Evolutionary conservation across 2,797 vertebrate genomes (phyloP), one percentile per base, ranked within the genome.

Genomic region (Micromesistius poutassou): DNA sequence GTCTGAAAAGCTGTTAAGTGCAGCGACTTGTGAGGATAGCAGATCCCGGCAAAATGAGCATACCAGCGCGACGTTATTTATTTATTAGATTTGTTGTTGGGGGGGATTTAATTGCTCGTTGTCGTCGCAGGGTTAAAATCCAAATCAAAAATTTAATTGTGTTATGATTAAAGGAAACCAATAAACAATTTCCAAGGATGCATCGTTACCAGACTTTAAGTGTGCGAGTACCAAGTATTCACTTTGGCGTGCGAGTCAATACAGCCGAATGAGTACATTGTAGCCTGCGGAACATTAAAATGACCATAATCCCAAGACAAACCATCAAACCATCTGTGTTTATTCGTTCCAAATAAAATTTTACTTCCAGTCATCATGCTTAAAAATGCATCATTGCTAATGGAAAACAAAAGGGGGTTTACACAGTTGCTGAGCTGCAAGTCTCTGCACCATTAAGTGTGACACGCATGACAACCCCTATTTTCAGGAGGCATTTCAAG

Each of bases 1-100:
- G 79, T 74, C 79, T 84, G 72, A 80, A 78, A 81, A 78, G 81
- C 84, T 83, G 83, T 83, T 82, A 74, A 36, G 80, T 88, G 82
- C 86, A 83, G 2, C 13, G 62, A 19, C 46, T 72, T 31, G 77
- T 30, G 75, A 76, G 78, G 71, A 78, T 40, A 73, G 77, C 14
- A 4, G 79, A 55, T 7, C 55, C 55, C 22, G 36, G 55, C 5
- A 9, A n/a, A 62, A 62, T 25, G 55, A n/a, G 55, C 22, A 62
- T 7, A 62, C 55, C n/a, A 25, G 9, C 7, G 22, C 25, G 55
- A 25, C 55, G 7, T 62, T 25, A 8, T 62, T 2, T 9, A 14
- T 62, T 25, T n/a, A 25, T 62, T 62, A n/a, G n/a, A n/a, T n/a
- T 62, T 62, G 55, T 62, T 9, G 22, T 62, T 62, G 22, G 55